phyloP scores from a whole-genome alignment of 2,797 vertebrate genomes.

The Eutrigla gurnardus region DNA sequence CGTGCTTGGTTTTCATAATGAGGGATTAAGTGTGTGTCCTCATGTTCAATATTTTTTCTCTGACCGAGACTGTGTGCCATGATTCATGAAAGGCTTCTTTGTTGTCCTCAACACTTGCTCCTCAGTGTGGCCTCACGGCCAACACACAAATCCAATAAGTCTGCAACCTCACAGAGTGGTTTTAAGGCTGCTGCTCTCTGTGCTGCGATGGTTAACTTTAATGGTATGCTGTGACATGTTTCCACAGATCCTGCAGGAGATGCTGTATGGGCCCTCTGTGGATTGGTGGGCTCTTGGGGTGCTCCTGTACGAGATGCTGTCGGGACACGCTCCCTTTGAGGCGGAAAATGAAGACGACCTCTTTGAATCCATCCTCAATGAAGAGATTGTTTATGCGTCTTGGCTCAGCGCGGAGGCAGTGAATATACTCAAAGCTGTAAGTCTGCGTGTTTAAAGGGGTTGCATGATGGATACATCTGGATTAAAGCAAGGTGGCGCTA shows the following conservation, averaged over 20 bases:
- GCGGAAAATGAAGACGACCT: conserved; percentile 98
- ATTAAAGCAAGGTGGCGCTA: conserved; percentile 15
- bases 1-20: conserved; percentile 45
- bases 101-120: conserved; percentile 40
- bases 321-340: conserved; percentile 95
- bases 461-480: neutral
- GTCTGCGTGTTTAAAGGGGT: conserved; percentile 58
- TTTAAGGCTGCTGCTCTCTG: conserved; percentile 11
- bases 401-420: conserved; percentile 93
- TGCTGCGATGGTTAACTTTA: conserved; percentile 33
- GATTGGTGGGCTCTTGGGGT: conserved; percentile 99
- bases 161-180: neutral
- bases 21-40: conserved; percentile 31
- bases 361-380: conserved; percentile 96
- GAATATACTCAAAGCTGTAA: conserved; percentile 94
- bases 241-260: conserved; percentile 94
- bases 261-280: conserved; percentile 94
- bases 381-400: conserved; percentile 92
- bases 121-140: conserved; percentile 31
- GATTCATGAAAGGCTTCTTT: conserved; percentile 65
- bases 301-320: conserved; percentile 97
- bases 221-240: conserved; percentile 23
- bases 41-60: conserved; percentile 35
- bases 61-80: conserved; percentile 20
- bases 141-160: conserved; percentile 21